Percentiles rank a stretch among this genome's conserved stretches.
Evolutionary conservation across 2,888 invertebrate genomes (phyloP).

Genomic region (Anorthoa munda): DNA sequence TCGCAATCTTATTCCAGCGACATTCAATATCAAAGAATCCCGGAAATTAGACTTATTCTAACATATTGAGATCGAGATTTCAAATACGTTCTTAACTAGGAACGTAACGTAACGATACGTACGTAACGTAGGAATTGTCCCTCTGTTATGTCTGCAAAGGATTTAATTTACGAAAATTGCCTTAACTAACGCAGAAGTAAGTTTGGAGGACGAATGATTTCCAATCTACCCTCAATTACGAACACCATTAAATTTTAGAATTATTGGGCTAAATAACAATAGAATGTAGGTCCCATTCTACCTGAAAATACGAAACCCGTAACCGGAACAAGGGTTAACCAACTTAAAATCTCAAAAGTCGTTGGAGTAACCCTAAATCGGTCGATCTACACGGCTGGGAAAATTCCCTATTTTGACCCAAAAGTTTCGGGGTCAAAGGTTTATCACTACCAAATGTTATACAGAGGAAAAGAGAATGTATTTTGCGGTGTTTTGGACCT

Average conservation of each 20-base stretch:
- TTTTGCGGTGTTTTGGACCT: conserved; percentile 17
- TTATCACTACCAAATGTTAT: conserved; percentile 41
- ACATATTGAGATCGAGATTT: no score
- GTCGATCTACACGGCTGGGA: conserved; percentile 15
- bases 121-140: no score
- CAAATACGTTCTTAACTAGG: no score
- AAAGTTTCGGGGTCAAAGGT: conserved; percentile 52
- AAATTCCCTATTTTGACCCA: conserved; percentile 45
- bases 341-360: conserved; percentile 54
- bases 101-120: no score
- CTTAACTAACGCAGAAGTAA: neutral
- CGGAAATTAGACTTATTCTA: no score
- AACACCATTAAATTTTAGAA: neutral
- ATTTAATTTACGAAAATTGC: neutral
- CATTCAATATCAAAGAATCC: no score
- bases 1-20: no score
- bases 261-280: conserved; percentile 1
- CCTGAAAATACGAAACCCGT: conserved; percentile 31
- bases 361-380: conserved; percentile 44
- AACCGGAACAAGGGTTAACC: conserved; percentile 25
- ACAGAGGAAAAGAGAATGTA: conserved; percentile 23
- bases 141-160: neutral
- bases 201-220: neutral
- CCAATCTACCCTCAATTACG: neutral
- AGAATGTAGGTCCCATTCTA: conserved; percentile 17